These are phyloP conservation scores for Hippoglossus stenolepis DNA, from an alignment of 2,113 vertebrate species.

Conservation along the genomic window DNA sequence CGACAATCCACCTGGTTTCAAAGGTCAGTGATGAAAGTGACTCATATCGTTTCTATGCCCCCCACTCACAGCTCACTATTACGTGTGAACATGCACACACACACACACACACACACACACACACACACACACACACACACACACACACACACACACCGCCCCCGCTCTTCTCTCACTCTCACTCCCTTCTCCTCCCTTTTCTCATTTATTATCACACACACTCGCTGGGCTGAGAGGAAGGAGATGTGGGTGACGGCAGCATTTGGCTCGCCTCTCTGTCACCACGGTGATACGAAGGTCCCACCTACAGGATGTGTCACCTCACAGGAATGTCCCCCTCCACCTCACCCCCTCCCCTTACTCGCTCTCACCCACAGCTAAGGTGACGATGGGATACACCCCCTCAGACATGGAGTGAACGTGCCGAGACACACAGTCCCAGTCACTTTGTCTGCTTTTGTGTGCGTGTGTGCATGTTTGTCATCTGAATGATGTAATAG, in stretches of 20 bases:
- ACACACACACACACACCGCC: neutral
- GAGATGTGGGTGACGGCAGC: conserved; percentile 56
- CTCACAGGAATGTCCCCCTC: conserved; percentile 71
- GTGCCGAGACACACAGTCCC: conserved; percentile 60
- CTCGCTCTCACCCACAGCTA: neutral
- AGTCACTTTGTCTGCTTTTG: neutral
- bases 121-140: neutral
- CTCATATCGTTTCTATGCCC: conserved; percentile 5
- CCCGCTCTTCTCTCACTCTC: conserved; percentile 1
- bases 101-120: neutral
- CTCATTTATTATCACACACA: conserved; percentile 36
- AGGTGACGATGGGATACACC: conserved; percentile 38
- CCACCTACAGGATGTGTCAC: conserved; percentile 78
- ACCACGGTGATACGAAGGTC: conserved; percentile 58
- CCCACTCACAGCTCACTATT: neutral
- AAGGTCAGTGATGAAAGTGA: conserved; percentile 26
- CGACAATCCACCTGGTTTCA: conserved; percentile 7
- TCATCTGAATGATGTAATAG: no score
- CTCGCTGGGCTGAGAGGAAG: conserved; percentile 35
- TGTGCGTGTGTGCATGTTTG: conserved; percentile 1
- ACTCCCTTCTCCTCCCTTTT: conserved; percentile 46
- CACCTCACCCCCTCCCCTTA: neutral
- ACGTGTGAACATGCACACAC: neutral
- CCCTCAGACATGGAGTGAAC: conserved; percentile 51
- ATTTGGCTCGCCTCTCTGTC: conserved; percentile 73